Evolutionary conservation across 2,888 invertebrate genomes (phyloP).

Genomic region (Thecocarcelia acutangulata): DNA sequence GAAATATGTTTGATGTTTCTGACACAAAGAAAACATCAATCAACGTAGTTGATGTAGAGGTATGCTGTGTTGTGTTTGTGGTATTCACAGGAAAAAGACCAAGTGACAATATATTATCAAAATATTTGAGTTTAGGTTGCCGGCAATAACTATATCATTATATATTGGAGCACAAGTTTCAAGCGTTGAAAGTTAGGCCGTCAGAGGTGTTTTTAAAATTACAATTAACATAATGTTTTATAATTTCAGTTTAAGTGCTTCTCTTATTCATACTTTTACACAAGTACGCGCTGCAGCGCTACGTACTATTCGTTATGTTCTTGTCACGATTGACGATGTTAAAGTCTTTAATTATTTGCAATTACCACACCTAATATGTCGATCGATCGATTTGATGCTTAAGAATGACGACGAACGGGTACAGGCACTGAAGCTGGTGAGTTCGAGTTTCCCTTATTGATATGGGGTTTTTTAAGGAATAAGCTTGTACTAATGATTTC

Average conservation of each 20-base stretch:
- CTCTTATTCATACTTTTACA: slow-evolving; percentile 92
- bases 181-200: too few species aligned
- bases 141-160: too few species aligned
- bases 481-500: background rate
- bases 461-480: background rate
- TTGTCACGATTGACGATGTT: slow-evolving; percentile 90
- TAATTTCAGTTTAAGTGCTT: slow-evolving; percentile 89
- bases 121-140: too few species aligned
- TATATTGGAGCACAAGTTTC: too few species aligned
- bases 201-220: too few species aligned
- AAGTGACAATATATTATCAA: too few species aligned
- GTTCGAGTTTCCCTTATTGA: background rate
- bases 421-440: slow-evolving; percentile 93
- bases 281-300: slow-evolving; percentile 94
- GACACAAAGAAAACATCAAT: too few species aligned
- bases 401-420: slow-evolving; percentile 96
- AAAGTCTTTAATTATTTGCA: slow-evolving; percentile 90
- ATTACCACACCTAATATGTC: slow-evolving; percentile 90
- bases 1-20: too few species aligned
- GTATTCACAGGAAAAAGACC: too few species aligned
- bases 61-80: too few species aligned
- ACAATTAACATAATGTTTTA: too few species aligned
- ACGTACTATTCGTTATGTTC: slow-evolving; percentile 91
- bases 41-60: too few species aligned
- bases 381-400: slow-evolving; percentile 93